Evolutionary conservation across 2,113 vertebrate genomes (phyloP).

Genomic region (Urocolius indicus): DNA sequence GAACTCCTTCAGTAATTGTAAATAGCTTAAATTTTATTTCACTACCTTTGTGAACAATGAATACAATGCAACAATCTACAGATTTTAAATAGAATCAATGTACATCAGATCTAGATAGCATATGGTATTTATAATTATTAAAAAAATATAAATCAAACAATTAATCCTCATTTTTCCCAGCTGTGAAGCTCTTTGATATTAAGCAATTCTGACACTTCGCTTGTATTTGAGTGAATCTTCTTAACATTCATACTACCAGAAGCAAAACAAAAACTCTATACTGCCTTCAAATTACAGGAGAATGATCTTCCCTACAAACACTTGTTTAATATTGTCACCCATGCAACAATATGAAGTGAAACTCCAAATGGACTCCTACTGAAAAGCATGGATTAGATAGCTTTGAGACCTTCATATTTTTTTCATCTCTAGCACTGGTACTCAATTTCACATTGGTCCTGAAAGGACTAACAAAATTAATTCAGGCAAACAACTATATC

Average conservation of each 20-base stretch:
- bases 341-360: background rate
- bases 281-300: background rate
- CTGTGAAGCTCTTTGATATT: background rate
- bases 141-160: background rate
- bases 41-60: background rate
- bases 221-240: background rate
- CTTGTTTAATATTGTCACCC: background rate
- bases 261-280: background rate
- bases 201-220: background rate
- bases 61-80: background rate
- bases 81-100: background rate
- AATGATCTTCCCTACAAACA: background rate
- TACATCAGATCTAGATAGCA: background rate
- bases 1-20: background rate
- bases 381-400: background rate
- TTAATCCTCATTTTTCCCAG: background rate
- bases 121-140: background rate
- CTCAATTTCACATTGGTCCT: background rate
- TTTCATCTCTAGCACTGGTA: background rate
- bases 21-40: background rate
- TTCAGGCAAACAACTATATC: background rate
- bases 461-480: background rate
- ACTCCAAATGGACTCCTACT: background rate
- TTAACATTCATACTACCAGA: background rate
- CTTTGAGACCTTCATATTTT: background rate